phyloP scores from a whole-genome alignment of 2,888 invertebrate genomes.

The Temnothorax unifasciatus region DNA sequence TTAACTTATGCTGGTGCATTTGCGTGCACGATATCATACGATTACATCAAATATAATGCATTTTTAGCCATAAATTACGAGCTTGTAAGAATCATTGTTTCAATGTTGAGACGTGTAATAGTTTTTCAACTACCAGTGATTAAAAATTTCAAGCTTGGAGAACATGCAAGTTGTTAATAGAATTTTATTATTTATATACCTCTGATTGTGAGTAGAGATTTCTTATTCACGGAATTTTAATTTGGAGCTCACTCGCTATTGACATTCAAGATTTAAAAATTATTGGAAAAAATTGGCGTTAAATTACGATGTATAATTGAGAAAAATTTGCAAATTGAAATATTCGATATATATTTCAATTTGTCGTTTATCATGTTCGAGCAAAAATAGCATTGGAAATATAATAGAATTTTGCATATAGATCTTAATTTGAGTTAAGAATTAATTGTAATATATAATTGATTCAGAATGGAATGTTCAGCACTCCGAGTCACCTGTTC shows the following conservation, averaged over 20 bases:
- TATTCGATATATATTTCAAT: neutral
- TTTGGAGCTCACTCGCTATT: neutral
- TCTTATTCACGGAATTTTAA: neutral
- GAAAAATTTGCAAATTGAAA: neutral
- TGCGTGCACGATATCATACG: neutral
- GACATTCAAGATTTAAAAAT: conserved; percentile 1
- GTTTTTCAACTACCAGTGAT: neutral
- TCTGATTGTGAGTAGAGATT: neutral
- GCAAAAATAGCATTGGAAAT: neutral
- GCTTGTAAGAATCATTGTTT: neutral
- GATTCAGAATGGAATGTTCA: conserved; percentile 16
- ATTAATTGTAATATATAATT: conserved; percentile 22
- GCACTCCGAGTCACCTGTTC: conserved; percentile 39
- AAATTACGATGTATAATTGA: neutral
- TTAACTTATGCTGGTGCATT: neutral
- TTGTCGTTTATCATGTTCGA: neutral
- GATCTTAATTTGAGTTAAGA: neutral
- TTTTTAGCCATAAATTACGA: conserved; percentile 2
- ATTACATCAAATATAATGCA: neutral
- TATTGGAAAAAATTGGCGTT: neutral
- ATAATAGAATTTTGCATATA: neutral
- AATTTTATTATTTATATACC: neutral
- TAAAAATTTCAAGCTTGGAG: neutral
- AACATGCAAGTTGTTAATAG: conserved; percentile 1
- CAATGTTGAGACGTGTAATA: neutral